phyloP scores from a whole-genome alignment of 2,888 invertebrate genomes.

The Sepiola atlantica region DNA sequence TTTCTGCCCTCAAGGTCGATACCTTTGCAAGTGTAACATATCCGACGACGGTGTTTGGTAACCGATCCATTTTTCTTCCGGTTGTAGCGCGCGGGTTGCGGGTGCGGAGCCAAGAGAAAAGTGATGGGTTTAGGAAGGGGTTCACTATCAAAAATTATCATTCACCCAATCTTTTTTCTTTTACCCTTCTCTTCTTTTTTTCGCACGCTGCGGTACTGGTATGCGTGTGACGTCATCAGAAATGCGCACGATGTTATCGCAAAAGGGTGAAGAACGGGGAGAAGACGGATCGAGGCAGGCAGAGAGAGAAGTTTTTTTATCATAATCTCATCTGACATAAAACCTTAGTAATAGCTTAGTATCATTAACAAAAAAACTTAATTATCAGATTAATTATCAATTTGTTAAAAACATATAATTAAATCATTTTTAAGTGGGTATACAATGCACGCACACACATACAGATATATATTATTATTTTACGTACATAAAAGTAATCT shows the following conservation, averaged over 20 bases:
- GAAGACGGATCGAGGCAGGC: too few species aligned
- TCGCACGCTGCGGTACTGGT: background rate
- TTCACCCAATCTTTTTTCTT: background rate
- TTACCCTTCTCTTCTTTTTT: background rate
- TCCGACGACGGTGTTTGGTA: background rate
- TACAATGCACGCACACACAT: too few species aligned
- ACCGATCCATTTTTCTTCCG: background rate
- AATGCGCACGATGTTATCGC: background rate
- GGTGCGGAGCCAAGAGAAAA: background rate
- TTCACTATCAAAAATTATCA: background rate
- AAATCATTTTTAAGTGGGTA: too few species aligned
- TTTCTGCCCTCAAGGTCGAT: conserved; percentile 32
- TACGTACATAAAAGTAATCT: too few species aligned
- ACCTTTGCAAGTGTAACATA: background rate
- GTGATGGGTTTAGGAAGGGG: background rate
- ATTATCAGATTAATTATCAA: too few species aligned
- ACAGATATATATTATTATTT: too few species aligned
- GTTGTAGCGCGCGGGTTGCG: background rate
- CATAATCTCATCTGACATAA: too few species aligned
- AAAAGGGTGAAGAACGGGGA: background rate
- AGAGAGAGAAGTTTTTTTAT: too few species aligned
- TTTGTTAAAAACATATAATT: too few species aligned
- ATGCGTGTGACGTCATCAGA: conserved; percentile 1
- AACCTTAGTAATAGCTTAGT: too few species aligned
- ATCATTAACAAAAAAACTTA: too few species aligned